Evolutionary conservation across 2,113 vertebrate genomes (phyloP).

Genomic region (Istiophorus platypterus): DNA sequence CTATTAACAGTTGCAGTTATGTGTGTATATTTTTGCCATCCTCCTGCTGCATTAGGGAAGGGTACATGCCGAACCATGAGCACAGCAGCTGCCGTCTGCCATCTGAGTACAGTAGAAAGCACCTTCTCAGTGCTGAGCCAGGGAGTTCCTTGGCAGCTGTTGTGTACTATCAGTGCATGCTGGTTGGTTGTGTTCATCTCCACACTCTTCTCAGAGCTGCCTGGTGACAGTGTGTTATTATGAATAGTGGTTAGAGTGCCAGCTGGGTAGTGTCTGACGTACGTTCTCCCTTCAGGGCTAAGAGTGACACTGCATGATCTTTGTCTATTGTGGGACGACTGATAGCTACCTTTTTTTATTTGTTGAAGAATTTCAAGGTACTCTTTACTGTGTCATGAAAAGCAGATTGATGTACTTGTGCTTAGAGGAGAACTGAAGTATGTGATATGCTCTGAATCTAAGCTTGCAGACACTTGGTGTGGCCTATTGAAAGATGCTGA

Average conservation of each 20-base stretch:
- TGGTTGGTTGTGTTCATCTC: conserved; percentile 27
- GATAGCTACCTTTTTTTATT: conserved; percentile 48
- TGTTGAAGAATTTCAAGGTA: conserved; percentile 19
- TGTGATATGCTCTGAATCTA: conserved; percentile 32
- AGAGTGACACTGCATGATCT: conserved; percentile 50
- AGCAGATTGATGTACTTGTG: conserved; percentile 38
- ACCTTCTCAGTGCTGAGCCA: conserved; percentile 36
- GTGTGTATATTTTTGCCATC: conserved; percentile 47
- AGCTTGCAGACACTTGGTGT: conserved; percentile 27
- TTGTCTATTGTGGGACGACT: conserved; percentile 41
- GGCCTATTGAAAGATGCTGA: conserved; percentile 35
- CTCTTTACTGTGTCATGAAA: conserved; percentile 37
- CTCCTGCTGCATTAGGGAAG: conserved; percentile 34
- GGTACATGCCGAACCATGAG: conserved; percentile 49
- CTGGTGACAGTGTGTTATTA: conserved; percentile 52
- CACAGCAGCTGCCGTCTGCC: conserved; percentile 64
- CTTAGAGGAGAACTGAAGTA: not conserved
- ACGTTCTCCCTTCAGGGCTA: conserved; percentile 41
- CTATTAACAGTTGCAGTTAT: conserved; percentile 53
- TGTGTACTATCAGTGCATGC: conserved; percentile 40
- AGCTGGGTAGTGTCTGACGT: conserved; percentile 52
- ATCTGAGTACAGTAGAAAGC: conserved; percentile 66
- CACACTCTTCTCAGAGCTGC: conserved; percentile 38
- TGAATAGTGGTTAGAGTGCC: conserved; percentile 46
- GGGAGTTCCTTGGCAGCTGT: conserved; percentile 66